Evolutionary conservation across 2,888 invertebrate species (phyloP).

Genomic region (Ellobium chinense): DNA sequence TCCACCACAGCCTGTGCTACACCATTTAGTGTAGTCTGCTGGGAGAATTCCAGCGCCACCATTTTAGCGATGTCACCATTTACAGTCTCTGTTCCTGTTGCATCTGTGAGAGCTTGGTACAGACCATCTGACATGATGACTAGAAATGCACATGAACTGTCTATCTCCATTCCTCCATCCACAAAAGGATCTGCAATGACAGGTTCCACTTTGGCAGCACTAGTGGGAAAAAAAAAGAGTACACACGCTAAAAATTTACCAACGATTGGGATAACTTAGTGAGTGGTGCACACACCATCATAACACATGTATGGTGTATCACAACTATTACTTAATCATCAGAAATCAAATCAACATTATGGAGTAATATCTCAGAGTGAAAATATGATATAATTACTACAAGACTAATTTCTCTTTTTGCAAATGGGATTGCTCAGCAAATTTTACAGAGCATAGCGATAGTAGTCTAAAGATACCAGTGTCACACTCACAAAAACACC

Average conservation of each 20-base stretch:
- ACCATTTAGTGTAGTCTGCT: conserved; percentile 88
- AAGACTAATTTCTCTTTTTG: too few relatives aligned
- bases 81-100: conserved; percentile 87
- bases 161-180: conserved; percentile 88
- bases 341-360: too few relatives aligned
- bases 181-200: conserved; percentile 89
- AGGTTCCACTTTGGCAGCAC: conserved; percentile 86
- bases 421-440: too few relatives aligned
- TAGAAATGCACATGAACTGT: conserved; percentile 89
- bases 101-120: conserved; percentile 90
- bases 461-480: too few relatives aligned
- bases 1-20: conserved; percentile 93
- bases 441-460: too few relatives aligned
- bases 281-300: too few relatives aligned
- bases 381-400: too few relatives aligned
- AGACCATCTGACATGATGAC: conserved; percentile 92
- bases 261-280: neutral
- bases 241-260: neutral
- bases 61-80: conserved; percentile 75
- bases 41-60: conserved; percentile 82
- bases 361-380: too few relatives aligned
- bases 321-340: too few relatives aligned
- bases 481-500: too few relatives aligned
- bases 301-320: too few relatives aligned
- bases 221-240: conserved; percentile 54